Percentiles rank a stretch among this genome's conserved stretches.
These are phyloP conservation scores for Chromoteleia sp. DNA, from an alignment of 2,888 invertebrate genomes.

Conservation along the genomic window DNA sequence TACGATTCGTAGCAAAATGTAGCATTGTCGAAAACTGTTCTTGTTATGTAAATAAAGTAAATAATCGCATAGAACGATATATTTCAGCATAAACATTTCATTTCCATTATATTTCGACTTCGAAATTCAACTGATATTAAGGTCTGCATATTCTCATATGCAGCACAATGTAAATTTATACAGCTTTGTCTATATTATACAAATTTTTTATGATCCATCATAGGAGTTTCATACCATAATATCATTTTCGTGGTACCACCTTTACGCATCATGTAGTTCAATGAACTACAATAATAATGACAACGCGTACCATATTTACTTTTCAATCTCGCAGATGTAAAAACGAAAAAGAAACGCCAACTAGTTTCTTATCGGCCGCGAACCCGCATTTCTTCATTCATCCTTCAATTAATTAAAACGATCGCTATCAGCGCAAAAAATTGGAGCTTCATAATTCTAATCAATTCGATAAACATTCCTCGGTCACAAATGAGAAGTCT, in stretches of 20 bases:
- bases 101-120: no score
- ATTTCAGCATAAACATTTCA: no score
- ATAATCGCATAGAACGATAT: no score
- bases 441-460: conserved; percentile 54
- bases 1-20: no score
- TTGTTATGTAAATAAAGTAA: no score
- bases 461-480: conserved; percentile 64
- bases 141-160: no score
- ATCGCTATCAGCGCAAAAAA: conserved; percentile 48
- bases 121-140: no score
- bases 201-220: conserved; percentile 2
- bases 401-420: conserved; percentile 64
- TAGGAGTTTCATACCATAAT: no score
- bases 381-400: conserved; percentile 55
- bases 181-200: conserved; percentile 13
- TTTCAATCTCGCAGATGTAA: conserved; percentile 22
- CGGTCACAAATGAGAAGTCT: conserved; percentile 21
- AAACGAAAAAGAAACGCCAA: conserved; percentile 32
- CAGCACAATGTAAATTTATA: background rate
- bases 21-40: no score
- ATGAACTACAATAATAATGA: conserved; percentile 55
- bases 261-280: conserved; percentile 28
- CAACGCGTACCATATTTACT: conserved; percentile 47
- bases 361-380: conserved; percentile 59
- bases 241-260: conserved; percentile 11